Evolutionary conservation across 2,888 invertebrate species (phyloP), one percentile per base, ranked within the genome.

Genomic region (Lissocephala sabroskyi): DNA sequence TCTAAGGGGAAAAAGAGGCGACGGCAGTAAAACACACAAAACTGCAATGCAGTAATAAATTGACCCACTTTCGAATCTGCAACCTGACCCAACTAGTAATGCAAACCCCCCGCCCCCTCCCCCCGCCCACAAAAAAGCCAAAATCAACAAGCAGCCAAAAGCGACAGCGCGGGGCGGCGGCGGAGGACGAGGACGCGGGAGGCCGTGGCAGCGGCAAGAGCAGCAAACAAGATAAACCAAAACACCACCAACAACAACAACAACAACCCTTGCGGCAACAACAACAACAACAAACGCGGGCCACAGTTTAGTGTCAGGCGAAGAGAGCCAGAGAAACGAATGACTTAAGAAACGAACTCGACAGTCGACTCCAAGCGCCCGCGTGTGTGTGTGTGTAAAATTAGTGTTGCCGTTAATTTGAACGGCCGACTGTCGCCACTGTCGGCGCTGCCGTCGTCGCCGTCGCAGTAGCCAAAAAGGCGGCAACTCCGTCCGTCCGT

Each of bases 11-110:
- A n/a, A 11, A 37, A 41, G 45, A 49, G 44, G 39, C 26, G 39
- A 46, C 37, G 43, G 48, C 48, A 49, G 32, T 26, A 28, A 29
- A 13, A 41, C 6, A 32, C 17, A 23, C 37, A 37, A 64, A 76
- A 58, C 65, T 65, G 65, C 77, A 76, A 66, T 77, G 67, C 75
- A 54, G 65, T 66, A 64, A 76, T 62, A 73, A 73, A 77, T 58
- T 74, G 78, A 74, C 73, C 78, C 71, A 74, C 73, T 74, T 74
- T 74, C 73, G 58, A 74, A 77, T 74, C 78, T 67, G 73, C 78
- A 74, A 74, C 73, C 75, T 77, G 73, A 74, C 73, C 74, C 74
- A 73, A 76, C 71, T 74, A 54, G 63, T 61, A 68, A 58, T 39
- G 59, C 59, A 59, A 67, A 75, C 53, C 67, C 56, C 55, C 54